Evolutionary conservation across 2,797 vertebrate genomes (phyloP), one percentile per base, ranked within the genome.

Genomic region (Pantherophis alleghaniensis): DNA sequence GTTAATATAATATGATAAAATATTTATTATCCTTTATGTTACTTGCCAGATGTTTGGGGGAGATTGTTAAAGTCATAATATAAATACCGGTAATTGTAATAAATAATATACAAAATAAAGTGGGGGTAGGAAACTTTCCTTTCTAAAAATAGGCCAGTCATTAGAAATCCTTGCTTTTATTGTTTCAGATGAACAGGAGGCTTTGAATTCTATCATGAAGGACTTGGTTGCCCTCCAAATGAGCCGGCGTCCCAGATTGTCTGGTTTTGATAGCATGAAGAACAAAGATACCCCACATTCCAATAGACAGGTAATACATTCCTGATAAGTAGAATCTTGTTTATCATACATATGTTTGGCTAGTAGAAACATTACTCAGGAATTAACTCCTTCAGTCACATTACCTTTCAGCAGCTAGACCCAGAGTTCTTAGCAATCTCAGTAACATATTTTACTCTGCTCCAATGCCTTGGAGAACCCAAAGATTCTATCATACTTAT

Each of bases 131-230:
- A 74, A 87, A 13, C 28, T 12, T 61, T 32, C 22, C 22, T 47
- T 32, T 47, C 24, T 10, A 56, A 87, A 56, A 92, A 61, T 93
- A 90, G 79, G 51, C 60, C 51, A 69, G 53, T 90, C 53, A 59
- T 20, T 87, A 20, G 12, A 87, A 90, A 90, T 59, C 26, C 51
- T 93, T 28, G 57, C 10, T 42, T 96, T 96, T 95, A 60, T 95
- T 59, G 63, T 95, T 93, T 7, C 97, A 99, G 99, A 99, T 88
- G 99, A 99, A 96, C 98, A 99, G 91, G 99, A 99, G 98, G 99
- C 99, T 96, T 98, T 99, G 96, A 98, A 99, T 97, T 99, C 99
- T 74, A 99, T 99, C 97, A 99, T 99, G 99, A 99, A 99, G 97
- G 99, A 99, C 98, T 98, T 99, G 98, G 99, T 99, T 91, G 99